phyloP scores from a whole-genome alignment of 2,797 vertebrate species.

The Typhlichthys eigenmanni region DNA sequence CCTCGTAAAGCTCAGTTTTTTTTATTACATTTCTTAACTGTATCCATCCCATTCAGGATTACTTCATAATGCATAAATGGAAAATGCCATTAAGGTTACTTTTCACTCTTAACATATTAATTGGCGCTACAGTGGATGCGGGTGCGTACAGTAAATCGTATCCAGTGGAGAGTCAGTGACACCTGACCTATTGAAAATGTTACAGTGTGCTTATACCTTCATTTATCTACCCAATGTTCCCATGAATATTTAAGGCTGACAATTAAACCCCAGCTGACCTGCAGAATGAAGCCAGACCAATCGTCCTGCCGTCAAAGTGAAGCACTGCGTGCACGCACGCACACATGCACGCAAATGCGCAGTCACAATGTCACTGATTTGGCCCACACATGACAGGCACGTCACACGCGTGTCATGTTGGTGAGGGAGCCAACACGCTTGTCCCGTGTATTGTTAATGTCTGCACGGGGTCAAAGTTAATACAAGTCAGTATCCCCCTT shows the following conservation, averaged over 20 bases:
- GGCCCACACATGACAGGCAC: slow-evolving; percentile 49
- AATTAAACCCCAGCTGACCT: slow-evolving; percentile 82
- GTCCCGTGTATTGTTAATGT: slow-evolving; percentile 68
- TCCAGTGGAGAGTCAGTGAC: slow-evolving; percentile 70
- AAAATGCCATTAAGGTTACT: slow-evolving; percentile 74
- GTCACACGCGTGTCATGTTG: slow-evolving; percentile 67
- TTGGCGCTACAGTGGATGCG: slow-evolving; percentile 73
- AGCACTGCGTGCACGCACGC: slow-evolving; percentile 14
- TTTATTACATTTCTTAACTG: slow-evolving; percentile 61
- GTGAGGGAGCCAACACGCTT: slow-evolving; percentile 48
- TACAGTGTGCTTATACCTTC: slow-evolving; percentile 80
- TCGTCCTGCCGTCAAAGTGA: slow-evolving; percentile 49
- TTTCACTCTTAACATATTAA: slow-evolving; percentile 81
- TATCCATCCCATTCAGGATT: slow-evolving; percentile 69
- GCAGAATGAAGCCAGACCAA: slow-evolving; percentile 51
- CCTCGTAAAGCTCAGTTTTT: slow-evolving; percentile 60
- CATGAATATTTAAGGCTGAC: slow-evolving; percentile 83
- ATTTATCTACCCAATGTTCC: slow-evolving; percentile 79
- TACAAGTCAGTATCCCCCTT: slow-evolving; percentile 57
- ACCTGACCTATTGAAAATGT: slow-evolving; percentile 82
- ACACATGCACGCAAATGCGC: slow-evolving; percentile 23
- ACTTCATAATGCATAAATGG: slow-evolving; percentile 74
- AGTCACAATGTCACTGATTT: slow-evolving; percentile 54
- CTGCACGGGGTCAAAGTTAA: slow-evolving; percentile 66
- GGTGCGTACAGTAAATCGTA: slow-evolving; percentile 79